Base-by-base conservation (phyloP, 2,888 invertebrate species). In the Tetragonisca angustula region DNA sequence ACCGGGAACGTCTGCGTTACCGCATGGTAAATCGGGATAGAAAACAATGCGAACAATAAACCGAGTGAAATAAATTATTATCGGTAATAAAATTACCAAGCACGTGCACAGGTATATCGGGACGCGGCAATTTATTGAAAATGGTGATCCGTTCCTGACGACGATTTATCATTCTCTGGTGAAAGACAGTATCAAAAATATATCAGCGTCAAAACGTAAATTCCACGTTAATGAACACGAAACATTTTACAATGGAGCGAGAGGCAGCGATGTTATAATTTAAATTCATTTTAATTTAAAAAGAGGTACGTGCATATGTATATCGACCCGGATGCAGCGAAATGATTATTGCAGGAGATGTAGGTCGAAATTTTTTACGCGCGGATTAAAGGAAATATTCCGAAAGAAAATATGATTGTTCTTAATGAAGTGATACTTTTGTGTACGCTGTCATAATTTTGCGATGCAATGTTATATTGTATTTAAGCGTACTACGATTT, bases 1-100 rank as follows among this genome's bases (percentile, higher is more conserved):
- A 43, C 24, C 11, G 43, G 24, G 24, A 71, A 59, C 24, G 24
- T 43, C 36, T 19, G 36, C 56, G 50, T 27, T 68, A 17, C 13
- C 13, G 15, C 56, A 43, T 2, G 43, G 2, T 2, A 17, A 36
- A n/a, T 19, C 21, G 13, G 27, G 24, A 56, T 13, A 17, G 36
- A n/a, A 59, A 52, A 80, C 71, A 67, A 52, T 52, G 4, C 27
- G 24, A 72, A 21, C 59, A 72, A 27, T 27, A 21, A 61, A 49
- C 32, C 21, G 15, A 3, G 49, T 4, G 43, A 49, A 62, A n/a
- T 62, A 73, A 61, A 73, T 61, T 49, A 49, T 62, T 15, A 43
- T 43, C 43, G 13, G 4, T 61, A 62, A 49, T 49, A 50, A 73
- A 62, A 73, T 27, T 49, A 49, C 9, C 49, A 62, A 24, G 43